Evolutionary conservation across 64 coral and sea anemone species (phyloP), one percentile per base, ranked within the genome.

Genomic region (Pachyseris speciosa): DNA sequence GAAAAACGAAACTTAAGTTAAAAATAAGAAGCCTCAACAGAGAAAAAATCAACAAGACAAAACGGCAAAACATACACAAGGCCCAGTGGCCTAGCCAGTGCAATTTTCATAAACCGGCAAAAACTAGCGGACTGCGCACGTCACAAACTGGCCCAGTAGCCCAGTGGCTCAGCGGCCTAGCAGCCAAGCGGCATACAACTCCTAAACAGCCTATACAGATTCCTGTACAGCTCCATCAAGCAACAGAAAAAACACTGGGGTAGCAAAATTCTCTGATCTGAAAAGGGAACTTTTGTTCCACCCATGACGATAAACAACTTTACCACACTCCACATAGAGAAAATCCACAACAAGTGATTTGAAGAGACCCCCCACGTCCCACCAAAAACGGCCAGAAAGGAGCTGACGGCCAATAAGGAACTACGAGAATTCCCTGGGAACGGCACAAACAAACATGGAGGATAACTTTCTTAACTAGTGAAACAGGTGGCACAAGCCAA

Each of bases 371-470:
- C 43, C 50, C 50, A 17, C 50, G 50, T 53, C 45, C 72, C 12
- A 86, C 33, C 5, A 92, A 50, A 85, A 92, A 74, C 20, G 80
- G 80, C 80, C 90, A 92, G 76, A 75, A 92, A 24, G n/a, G 65
- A 0, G 71, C 66, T 33, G 69, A 92, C 17, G 79, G 80, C 90
- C 79, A 76, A n/a, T 37, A 22, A 10, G 80, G 79, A 7, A 92
- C 50, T 15, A 92, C 65, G 16, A 92, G 43, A 11, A 87, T 32
- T 1, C 66, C 84, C 32, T 27, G 25, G 55, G 53, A 80, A 44
- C 61, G 24, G 36, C 87, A 90, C 41, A 24, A 37, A 20, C 37
- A 78, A 17, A 91, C 78, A 20, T 91, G 61, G 17, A 44, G 13
- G 24, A 72, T 72, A 42, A 69, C 48, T 2, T 37, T 48, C 29